Percentiles rank a stretch among this genome's conserved stretches.
These are phyloP conservation scores for Diarsia dahlii DNA, from an alignment of 2,888 invertebrate species.

Conservation along the genomic window DNA sequence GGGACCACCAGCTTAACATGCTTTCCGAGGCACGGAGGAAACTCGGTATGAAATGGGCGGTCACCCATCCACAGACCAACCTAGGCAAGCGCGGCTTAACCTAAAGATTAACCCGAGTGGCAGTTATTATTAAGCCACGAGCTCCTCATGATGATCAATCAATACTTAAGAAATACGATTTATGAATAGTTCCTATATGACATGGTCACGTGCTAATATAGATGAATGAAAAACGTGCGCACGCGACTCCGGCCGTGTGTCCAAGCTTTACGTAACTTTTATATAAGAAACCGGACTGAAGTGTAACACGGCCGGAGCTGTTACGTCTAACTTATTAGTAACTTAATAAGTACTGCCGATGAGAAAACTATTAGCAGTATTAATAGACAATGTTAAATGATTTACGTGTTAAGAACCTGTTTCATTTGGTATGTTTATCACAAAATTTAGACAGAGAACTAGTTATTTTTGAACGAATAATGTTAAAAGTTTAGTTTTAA, in stretches of 20 bases:
- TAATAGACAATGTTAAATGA: neutral
- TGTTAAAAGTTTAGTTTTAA: no score
- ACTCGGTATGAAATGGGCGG: no score
- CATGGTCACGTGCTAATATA: constrained; percentile 54
- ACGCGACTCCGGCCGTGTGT: constrained; percentile 58
- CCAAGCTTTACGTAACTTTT: constrained; percentile 83
- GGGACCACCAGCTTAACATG: no score
- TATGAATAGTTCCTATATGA: constrained; percentile 8
- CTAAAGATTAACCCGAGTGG: no score
- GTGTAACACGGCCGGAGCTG: constrained; percentile 70
- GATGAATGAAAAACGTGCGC: constrained; percentile 65
- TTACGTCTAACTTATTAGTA: constrained; percentile 67
- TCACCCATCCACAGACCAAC: no score
- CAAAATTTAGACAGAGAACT: no score
- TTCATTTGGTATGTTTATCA: no score
- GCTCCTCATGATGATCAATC: neutral
- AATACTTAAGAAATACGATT: constrained; percentile 2
- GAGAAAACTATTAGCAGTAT: constrained; percentile 32
- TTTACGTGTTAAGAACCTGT: no score
- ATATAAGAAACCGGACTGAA: constrained; percentile 84
- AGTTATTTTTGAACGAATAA: no score
- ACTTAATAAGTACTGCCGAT: constrained; percentile 58
- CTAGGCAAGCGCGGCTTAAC: no score
- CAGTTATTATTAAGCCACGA: no score
- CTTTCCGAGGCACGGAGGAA: no score